Base-by-base conservation (phyloP, 2,888 invertebrate genomes). In the Panopea generosa region DNA sequence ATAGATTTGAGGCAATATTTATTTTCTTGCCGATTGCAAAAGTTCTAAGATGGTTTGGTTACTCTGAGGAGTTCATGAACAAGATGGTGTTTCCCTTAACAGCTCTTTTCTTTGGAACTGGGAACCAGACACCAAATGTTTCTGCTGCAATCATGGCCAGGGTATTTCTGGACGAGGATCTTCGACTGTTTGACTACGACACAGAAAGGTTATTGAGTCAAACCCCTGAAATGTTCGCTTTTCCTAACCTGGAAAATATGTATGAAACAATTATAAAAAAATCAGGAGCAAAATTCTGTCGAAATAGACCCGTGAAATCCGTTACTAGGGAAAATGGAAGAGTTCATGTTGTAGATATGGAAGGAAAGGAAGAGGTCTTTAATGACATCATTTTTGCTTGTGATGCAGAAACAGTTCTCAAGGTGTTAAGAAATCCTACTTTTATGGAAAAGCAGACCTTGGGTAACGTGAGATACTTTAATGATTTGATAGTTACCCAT, bases 81-180 rank as follows among this genome's bases (percentile, higher is more conserved):
- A 68, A 84, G 18, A 89, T 88, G 87, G 87, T 89, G 1, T 86
- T 85, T 29, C 89, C 89, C 1, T 70, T 89, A 20, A 87, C 87
- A 26, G 88, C 89, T 1, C 59, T 89, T n/a, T 89, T 89, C 66
- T 88, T 88, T 75, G 89, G 87, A 6, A 89, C 89, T 6, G 89
- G 89, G 1, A 89, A 89, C 63, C 87, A 88, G 62, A 87, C 87
- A 9, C 86, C 87, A 0, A 80, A 83, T 77, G 88, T 89, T 0
- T 87, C 88, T 0, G 85, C 89, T 2, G 89, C 88, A 0, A 84
- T 89, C 14, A 80, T 88, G 65, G 89, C 89, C 6, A 77, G 89
- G 14, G 87, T 88, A 20, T 89, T 89, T 53, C 78, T 88, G 0
- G 89, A 89, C 65, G 86, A 86, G 33, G 87, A 89, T 61, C 74